phyloP scores from a whole-genome alignment of 2,113 vertebrate genomes.

The Camelus bactrianus region DNA sequence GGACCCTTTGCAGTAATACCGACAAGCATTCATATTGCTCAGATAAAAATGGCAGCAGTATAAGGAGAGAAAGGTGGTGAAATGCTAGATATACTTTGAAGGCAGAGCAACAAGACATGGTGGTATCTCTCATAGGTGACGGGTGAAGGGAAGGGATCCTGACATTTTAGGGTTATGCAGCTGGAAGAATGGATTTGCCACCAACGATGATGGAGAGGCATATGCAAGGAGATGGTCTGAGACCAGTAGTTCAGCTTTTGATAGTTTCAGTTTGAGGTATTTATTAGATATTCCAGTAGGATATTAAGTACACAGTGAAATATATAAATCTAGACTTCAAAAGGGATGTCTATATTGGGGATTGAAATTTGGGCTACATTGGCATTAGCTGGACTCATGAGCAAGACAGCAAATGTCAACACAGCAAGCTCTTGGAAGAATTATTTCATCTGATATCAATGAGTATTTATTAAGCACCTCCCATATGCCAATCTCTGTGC shows the following conservation, averaged over 20 bases:
- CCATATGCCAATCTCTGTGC: background rate
- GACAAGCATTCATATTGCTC: background rate
- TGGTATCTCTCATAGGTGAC: background rate
- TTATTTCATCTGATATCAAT: background rate
- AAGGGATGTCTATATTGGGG: background rate
- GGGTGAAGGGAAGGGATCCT: background rate
- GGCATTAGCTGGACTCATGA: background rate
- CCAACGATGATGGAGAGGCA: background rate
- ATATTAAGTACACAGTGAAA: background rate
- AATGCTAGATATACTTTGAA: background rate
- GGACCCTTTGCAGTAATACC: background rate
- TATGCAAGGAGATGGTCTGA: background rate
- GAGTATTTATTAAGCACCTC: constrained; percentile 46
- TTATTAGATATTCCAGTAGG: background rate
- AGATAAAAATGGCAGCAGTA: background rate
- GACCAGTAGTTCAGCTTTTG: background rate
- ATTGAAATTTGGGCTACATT: background rate
- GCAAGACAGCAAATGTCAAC: background rate
- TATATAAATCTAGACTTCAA: background rate
- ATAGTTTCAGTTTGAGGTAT: background rate
- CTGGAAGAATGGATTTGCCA: background rate
- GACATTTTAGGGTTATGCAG: background rate
- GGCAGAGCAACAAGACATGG: background rate
- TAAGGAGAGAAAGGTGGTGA: background rate
- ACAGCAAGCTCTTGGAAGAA: background rate